Conservation (phyloP, 2,113 vertebrate genomes). For the Stigmatopora argus region DNA sequence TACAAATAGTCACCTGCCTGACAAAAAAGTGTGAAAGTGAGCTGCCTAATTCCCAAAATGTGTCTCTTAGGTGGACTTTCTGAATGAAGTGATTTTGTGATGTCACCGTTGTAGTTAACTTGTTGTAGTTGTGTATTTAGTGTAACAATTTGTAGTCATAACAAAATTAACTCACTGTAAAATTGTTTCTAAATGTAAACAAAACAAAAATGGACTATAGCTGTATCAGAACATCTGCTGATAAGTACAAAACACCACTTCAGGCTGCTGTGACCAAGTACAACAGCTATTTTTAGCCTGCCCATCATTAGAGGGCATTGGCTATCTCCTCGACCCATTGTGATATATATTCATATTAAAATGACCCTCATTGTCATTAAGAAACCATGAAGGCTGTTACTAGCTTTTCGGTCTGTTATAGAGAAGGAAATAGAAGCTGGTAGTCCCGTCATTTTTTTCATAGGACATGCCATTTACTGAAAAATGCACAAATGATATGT, state of each 20-base stretch:
- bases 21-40: too few relatives aligned
- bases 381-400: constrained; percentile 29
- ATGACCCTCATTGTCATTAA: constrained; percentile 40
- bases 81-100: too few relatives aligned
- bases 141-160: too few relatives aligned
- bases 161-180: too few relatives aligned
- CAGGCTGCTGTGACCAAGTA: background rate
- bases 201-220: background rate
- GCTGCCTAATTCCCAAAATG: too few relatives aligned
- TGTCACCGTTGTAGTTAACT: too few relatives aligned
- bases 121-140: too few relatives aligned
- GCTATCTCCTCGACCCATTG: background rate
- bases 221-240: background rate
- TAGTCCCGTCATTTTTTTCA: background rate
- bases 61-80: too few relatives aligned
- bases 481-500: background rate
- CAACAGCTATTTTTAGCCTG: background rate
- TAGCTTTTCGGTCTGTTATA: constrained; percentile 17
- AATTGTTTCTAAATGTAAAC: background rate
- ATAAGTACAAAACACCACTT: background rate
- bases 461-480: background rate
- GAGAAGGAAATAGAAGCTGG: background rate
- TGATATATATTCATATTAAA: constrained; percentile 30
- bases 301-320: background rate
- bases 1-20: too few relatives aligned